These are phyloP conservation scores for Prionailurus viverrinus DNA, from an alignment of 2,113 vertebrate genomes.

Conservation along the genomic window DNA sequence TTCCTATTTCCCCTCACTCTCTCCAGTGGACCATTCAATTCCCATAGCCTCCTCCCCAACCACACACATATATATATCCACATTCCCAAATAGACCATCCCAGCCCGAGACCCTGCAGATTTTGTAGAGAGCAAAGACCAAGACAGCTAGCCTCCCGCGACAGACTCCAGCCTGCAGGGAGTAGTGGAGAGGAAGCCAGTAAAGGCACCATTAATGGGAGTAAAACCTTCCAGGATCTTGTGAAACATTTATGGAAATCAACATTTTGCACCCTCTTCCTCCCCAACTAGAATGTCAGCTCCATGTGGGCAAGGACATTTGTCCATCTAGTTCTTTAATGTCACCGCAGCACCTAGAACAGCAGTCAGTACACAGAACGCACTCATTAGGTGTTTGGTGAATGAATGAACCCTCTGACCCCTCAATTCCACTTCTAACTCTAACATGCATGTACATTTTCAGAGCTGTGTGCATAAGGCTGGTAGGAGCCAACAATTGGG, in stretches of 20 bases:
- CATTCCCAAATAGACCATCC: not conserved
- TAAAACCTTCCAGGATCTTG: constrained; percentile 3
- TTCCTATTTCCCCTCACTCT: not conserved
- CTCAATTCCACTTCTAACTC: not conserved
- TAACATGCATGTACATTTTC: not conserved
- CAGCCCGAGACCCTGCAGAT: not conserved
- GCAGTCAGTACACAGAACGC: not conserved
- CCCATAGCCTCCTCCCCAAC: not conserved
- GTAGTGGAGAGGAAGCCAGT: not conserved
- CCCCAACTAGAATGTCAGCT: not conserved
- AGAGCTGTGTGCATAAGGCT: not conserved
- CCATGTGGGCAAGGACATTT: not conserved
- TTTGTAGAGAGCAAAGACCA: not conserved
- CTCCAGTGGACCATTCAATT: not conserved
- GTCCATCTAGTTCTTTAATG: not conserved
- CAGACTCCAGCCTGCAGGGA: not conserved
- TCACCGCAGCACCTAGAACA: not conserved
- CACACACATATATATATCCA: not conserved
- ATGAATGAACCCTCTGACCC: not conserved
- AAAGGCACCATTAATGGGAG: not conserved
- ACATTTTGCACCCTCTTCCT: not conserved
- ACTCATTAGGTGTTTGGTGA: not conserved
- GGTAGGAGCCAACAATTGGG: not conserved
- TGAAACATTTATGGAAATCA: constrained; percentile 15
- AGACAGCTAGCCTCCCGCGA: not conserved